These are phyloP conservation scores for Acipenser ruthenus DNA, from an alignment of 2,797 vertebrate species.

Conservation along the genomic window DNA sequence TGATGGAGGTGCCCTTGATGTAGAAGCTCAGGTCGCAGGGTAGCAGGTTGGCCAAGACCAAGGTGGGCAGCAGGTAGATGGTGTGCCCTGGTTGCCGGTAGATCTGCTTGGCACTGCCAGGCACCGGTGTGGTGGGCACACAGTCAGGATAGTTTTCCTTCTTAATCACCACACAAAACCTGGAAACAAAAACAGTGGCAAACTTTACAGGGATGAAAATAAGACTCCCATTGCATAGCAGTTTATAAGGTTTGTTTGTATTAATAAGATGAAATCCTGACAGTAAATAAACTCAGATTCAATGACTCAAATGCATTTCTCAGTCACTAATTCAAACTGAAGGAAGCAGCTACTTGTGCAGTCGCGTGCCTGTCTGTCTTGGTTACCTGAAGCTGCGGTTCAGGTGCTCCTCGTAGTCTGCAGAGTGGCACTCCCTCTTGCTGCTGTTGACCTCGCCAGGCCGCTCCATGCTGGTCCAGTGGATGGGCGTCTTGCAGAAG, in stretches of 20 bases:
- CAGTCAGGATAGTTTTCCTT: constrained; percentile 94
- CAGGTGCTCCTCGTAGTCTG: constrained; percentile 71
- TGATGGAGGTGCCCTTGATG: constrained; percentile 79
- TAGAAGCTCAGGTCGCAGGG: constrained; percentile 91
- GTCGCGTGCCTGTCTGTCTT: not conserved
- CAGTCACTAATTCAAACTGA: too few species aligned
- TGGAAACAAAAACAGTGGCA: constrained; percentile 19
- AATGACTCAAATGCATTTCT: too few species aligned
- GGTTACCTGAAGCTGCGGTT: constrained; percentile 82
- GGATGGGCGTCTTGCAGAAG: constrained; percentile 91
- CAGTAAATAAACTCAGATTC: too few species aligned
- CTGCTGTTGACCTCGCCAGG: constrained; percentile 79
- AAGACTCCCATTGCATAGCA: too few species aligned
- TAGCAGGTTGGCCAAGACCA: constrained; percentile 86
- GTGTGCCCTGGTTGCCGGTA: constrained; percentile 92
- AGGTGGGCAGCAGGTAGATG: constrained; percentile 83
- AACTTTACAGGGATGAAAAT: not conserved
- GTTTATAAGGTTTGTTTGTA: too few species aligned
- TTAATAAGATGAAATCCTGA: too few species aligned
- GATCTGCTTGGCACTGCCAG: constrained; percentile 81
- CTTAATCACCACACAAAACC: constrained; percentile 93
- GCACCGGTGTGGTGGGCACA: constrained; percentile 77
- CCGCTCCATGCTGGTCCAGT: constrained; percentile 88
- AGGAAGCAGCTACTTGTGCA: too few species aligned
- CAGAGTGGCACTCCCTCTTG: constrained; percentile 86